Evolutionary conservation across 2,888 invertebrate species (phyloP).

Genomic region (Brenthis hecate): DNA sequence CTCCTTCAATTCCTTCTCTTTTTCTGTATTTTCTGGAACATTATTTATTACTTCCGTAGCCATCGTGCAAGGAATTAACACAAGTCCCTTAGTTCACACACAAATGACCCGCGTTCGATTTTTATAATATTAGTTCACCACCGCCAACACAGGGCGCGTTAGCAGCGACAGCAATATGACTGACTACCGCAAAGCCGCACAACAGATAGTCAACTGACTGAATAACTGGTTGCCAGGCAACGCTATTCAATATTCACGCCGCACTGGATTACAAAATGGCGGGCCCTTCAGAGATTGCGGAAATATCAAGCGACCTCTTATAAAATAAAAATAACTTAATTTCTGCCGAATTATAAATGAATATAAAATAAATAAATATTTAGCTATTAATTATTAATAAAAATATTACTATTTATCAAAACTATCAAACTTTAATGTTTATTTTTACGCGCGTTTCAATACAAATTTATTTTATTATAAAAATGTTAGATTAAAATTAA

Average conservation of each 20-base stretch:
- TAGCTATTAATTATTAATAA: neutral
- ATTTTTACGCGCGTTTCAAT: too few relatives aligned
- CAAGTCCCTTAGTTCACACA: slow-evolving; percentile 48
- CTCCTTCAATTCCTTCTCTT: slow-evolving; percentile 83
- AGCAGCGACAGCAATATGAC: slow-evolving; percentile 42
- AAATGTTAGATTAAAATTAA: too few relatives aligned
- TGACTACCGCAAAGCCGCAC: slow-evolving; percentile 43
- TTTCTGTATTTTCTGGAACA: slow-evolving; percentile 84
- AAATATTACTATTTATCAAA: too few relatives aligned
- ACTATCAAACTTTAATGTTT: too few relatives aligned
- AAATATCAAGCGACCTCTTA: slow-evolving; percentile 23
- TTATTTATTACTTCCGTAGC: slow-evolving; percentile 90
- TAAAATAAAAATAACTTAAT: neutral
- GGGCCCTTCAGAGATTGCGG: slow-evolving; percentile 34
- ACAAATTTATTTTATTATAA: too few relatives aligned
- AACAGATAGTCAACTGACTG: slow-evolving; percentile 49
- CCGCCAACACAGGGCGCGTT: slow-evolving; percentile 45
- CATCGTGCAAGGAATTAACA: slow-evolving; percentile 76
- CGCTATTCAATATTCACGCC: slow-evolving; percentile 46
- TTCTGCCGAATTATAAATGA: too few relatives aligned
- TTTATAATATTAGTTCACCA: slow-evolving; percentile 43
- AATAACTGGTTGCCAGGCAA: slow-evolving; percentile 54
- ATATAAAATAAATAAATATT: neutral
- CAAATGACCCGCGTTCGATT: slow-evolving; percentile 37
- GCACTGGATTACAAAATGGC: slow-evolving; percentile 53